A percentile compares a stretch with the other conserved stretches of the same genome.
Conservation (phyloP, 2,888 invertebrate genomes). For the Hemithea aestivaria region DNA sequence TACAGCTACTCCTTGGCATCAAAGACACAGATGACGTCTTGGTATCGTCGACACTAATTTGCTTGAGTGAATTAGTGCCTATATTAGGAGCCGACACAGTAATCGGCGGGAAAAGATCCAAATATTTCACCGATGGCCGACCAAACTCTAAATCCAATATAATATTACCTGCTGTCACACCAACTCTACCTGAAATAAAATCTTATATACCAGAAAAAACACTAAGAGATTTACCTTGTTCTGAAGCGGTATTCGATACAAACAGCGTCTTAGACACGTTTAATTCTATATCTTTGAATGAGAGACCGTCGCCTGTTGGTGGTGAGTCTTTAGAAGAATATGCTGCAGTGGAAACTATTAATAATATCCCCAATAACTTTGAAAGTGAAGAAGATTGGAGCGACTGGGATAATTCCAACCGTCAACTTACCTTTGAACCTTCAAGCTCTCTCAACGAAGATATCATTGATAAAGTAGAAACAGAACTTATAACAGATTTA, state of each 20-base stretch:
- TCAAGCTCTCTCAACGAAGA: slow-evolving; percentile 24
- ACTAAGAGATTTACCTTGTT: slow-evolving; percentile 54
- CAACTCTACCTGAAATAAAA: slow-evolving; percentile 28
- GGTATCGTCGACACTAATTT: slow-evolving; percentile 88
- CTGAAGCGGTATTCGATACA: slow-evolving; percentile 47
- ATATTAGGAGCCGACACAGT: slow-evolving; percentile 91
- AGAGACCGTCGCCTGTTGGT: slow-evolving; percentile 90
- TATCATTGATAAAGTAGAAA: slow-evolving; percentile 17
- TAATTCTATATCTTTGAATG: slow-evolving; percentile 77
- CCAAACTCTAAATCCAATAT: slow-evolving; percentile 78
- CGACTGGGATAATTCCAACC: slow-evolving; percentile 85
- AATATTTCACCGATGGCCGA: slow-evolving; percentile 91
- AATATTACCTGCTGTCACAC: slow-evolving; percentile 19
- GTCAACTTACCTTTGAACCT: slow-evolving; percentile 35
- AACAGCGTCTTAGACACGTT: slow-evolving; percentile 41
- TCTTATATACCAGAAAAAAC: slow-evolving; percentile 42
- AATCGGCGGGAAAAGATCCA: slow-evolving; percentile 89
- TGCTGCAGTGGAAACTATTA: slow-evolving; percentile 41
- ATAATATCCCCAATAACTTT: slow-evolving; percentile 48
- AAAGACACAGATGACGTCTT: slow-evolving; percentile 91
- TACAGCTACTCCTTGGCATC: slow-evolving; percentile 89
- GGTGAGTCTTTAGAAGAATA: slow-evolving; percentile 83
- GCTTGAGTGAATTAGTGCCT: slow-evolving; percentile 90
- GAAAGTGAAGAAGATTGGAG: slow-evolving; percentile 88
- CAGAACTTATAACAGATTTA: slow-evolving; percentile 2